Percentiles rank a stretch among this genome's conserved stretches.
phyloP scores from a whole-genome alignment of 2,888 invertebrate genomes.

The Cecidostiba fungosa region DNA sequence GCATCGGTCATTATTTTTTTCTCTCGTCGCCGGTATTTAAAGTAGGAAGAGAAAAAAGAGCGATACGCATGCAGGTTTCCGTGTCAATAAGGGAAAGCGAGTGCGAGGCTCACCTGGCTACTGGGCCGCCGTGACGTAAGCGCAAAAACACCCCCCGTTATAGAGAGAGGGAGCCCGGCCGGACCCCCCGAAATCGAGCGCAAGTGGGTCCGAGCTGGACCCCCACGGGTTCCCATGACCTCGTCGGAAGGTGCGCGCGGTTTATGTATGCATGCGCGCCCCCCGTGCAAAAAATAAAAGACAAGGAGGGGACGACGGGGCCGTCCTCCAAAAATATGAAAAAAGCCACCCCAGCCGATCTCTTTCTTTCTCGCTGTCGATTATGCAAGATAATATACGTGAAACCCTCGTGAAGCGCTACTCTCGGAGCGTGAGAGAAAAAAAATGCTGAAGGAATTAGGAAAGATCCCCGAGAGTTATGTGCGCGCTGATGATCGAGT shows the following conservation, averaged over 20 bases:
- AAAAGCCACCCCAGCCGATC: constrained; percentile 51
- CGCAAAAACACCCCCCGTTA: constrained; percentile 65
- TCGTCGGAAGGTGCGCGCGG: constrained; percentile 70
- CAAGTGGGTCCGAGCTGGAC: constrained; percentile 66
- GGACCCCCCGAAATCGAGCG: constrained; percentile 59
- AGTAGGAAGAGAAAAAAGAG: constrained; percentile 54
- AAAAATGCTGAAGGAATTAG: constrained; percentile 36
- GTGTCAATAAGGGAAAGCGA: constrained; percentile 22
- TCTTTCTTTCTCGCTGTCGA: constrained; percentile 60
- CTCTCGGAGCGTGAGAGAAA: constrained; percentile 60
- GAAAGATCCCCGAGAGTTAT: too few relatives aligned
- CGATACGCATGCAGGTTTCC: constrained; percentile 38
- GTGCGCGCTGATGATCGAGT: constrained; percentile 51
- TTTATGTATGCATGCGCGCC: constrained; percentile 69
- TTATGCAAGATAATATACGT: constrained; percentile 63
- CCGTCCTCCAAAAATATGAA: constrained; percentile 72
- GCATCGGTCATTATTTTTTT: constrained; percentile 41
- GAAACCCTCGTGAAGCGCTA: constrained; percentile 42
- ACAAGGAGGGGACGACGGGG: constrained; percentile 34
- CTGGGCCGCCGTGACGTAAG: constrained; percentile 65
- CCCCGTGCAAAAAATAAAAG: constrained; percentile 61
- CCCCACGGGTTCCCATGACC: constrained; percentile 80
- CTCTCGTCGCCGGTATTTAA: constrained; percentile 15
- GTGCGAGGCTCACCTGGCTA: constrained; percentile 66
- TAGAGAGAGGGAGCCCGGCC: constrained; percentile 39